Percentiles rank a stretch among this genome's conserved stretches.
Evolutionary conservation across 2,797 vertebrate genomes (phyloP).

Genomic region (Sarcophilus harrisii): DNA sequence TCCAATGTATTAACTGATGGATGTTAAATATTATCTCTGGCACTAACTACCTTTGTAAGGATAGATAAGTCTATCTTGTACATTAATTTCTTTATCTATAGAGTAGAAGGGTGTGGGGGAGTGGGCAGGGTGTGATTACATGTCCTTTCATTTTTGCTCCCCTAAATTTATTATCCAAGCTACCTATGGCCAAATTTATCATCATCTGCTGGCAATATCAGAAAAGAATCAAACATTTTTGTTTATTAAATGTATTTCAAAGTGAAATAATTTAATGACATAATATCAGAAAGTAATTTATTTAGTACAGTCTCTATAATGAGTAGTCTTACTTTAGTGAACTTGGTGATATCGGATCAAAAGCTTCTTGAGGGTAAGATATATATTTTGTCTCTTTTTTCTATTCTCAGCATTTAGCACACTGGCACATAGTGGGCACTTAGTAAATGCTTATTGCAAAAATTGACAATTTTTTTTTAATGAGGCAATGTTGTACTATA

Average conservation of each 20-base stretch:
- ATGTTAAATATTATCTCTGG: background rate
- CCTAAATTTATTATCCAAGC: background rate
- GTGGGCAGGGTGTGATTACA: background rate
- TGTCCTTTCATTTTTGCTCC: background rate
- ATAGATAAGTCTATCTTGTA: background rate
- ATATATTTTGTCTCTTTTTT: background rate
- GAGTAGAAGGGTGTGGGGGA: background rate
- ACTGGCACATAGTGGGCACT: background rate
- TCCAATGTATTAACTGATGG: too few species aligned
- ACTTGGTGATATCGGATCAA: background rate
- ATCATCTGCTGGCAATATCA: background rate
- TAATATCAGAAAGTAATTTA: background rate
- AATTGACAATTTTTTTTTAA: background rate
- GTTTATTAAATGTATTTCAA: background rate
- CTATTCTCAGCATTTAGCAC: background rate
- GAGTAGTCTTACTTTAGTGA: background rate
- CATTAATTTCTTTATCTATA: background rate
- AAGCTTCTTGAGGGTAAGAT: background rate
- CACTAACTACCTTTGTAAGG: background rate
- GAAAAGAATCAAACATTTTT: background rate
- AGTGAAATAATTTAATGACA: background rate
- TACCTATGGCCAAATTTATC: background rate
- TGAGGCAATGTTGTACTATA: background rate
- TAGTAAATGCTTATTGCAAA: background rate
- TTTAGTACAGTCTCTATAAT: background rate